Conservation (phyloP, 2,888 invertebrate genomes). For the Meliscaeva auricollis region DNA sequence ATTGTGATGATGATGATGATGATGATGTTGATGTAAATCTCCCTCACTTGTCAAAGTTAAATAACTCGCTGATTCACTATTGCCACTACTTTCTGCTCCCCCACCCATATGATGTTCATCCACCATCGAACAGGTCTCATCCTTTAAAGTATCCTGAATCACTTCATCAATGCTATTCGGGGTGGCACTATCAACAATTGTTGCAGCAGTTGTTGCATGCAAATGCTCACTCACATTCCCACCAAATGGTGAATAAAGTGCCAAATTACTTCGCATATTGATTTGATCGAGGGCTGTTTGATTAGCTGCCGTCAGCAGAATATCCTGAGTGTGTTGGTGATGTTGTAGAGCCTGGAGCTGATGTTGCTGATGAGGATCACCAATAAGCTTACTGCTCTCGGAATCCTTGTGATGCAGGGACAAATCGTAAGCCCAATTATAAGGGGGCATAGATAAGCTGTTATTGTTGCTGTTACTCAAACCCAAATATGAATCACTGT, state of each 20-base stretch:
- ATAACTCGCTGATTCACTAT: constrained; percentile 79
- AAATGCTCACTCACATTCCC: constrained; percentile 62
- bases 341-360: constrained; percentile 72
- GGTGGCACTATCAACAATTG: constrained; percentile 75
- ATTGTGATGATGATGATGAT: constrained; percentile 69
- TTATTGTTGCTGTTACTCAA: constrained; percentile 77
- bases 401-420: constrained; percentile 78
- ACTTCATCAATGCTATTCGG: constrained; percentile 83
- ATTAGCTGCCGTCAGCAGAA: constrained; percentile 76
- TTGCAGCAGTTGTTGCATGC: constrained; percentile 66
- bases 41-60: constrained; percentile 81
- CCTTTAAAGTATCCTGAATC: constrained; percentile 84
- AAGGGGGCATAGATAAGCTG: constrained; percentile 78
- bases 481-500: constrained; percentile 79
- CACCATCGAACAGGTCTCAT: constrained; percentile 81
- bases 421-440: constrained; percentile 79
- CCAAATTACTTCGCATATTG: constrained; percentile 81
- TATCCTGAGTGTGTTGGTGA: constrained; percentile 78
- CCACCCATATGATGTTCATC: constrained; percentile 80
- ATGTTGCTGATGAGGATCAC: constrained; percentile 29
- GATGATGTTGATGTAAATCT: constrained; percentile 82
- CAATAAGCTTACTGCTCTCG: constrained; percentile 63
- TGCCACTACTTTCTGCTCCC: constrained; percentile 63
- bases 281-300: constrained; percentile 66
- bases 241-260: constrained; percentile 78